These are phyloP conservation scores for Eucidaris tribuloides DNA, from an alignment of 35 echinoderm and acorn worm genomes.

Conservation along the genomic window DNA sequence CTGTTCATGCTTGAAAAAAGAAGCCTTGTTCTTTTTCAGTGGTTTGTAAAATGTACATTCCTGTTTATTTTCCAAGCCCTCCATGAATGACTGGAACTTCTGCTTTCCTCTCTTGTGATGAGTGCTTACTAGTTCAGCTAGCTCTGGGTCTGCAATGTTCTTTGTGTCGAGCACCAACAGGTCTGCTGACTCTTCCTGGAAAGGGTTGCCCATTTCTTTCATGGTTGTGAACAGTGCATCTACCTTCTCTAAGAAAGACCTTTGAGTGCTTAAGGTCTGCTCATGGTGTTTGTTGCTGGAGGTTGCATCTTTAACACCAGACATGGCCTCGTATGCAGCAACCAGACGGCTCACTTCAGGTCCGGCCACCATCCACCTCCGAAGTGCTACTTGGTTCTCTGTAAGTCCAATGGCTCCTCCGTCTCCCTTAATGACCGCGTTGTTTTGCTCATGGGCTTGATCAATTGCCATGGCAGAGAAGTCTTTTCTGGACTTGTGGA, in stretches of 20 bases:
- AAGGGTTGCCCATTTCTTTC: conserved; percentile 31
- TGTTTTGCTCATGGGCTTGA: conserved; percentile 68
- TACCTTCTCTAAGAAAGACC: neutral
- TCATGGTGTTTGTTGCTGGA: neutral
- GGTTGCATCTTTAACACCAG: neutral
- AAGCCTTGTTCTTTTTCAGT: neutral
- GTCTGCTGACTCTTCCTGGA: conserved; percentile 24
- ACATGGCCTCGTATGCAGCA: neutral
- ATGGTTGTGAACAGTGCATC: neutral
- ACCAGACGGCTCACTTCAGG: conserved; percentile 31
- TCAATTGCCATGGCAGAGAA: conserved; percentile 71
- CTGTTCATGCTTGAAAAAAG: neutral
- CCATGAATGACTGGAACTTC: neutral
- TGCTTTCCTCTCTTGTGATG: neutral
- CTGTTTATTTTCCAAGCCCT: neutral
- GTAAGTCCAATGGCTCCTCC: conserved; percentile 59
- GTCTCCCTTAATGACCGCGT: conserved; percentile 46
- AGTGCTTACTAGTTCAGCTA: neutral
- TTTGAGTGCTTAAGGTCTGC: neutral
- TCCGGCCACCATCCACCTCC: conserved; percentile 36
- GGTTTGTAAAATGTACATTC: neutral
- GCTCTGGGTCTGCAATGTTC: neutral
- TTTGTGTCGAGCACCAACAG: conserved; percentile 33
- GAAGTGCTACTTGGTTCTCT: conserved; percentile 30
- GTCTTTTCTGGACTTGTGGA: conserved; percentile 14